A percentile compares a stretch with the other conserved stretches of the same genome.
Conservation (phyloP, 2,797 vertebrate genomes). For the Gouania willdenowi region DNA sequence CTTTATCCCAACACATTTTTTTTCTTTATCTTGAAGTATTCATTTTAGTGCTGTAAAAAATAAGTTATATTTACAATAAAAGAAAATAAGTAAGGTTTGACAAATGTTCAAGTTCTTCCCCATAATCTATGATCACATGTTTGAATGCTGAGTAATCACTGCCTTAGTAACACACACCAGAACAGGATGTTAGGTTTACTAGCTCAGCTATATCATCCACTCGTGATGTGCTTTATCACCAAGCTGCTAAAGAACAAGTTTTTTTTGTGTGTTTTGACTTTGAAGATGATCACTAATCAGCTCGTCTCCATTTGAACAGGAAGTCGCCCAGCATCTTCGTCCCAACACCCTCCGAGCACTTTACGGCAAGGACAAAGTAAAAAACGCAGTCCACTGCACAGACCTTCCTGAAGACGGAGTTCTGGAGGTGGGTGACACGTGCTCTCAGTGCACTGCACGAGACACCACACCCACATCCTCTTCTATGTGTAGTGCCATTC, state of each 20-base stretch:
- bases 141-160: conserved; percentile 66
- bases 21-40: too few relatives aligned
- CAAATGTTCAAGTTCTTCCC: too few relatives aligned
- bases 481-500: conserved; percentile 14
- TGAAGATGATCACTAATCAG: not conserved
- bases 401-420: conserved; percentile 88
- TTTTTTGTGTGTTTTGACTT: too few relatives aligned
- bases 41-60: too few relatives aligned
- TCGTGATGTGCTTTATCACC: too few relatives aligned
- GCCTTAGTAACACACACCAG: conserved; percentile 6
- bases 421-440: conserved; percentile 81
- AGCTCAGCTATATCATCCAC: not conserved
- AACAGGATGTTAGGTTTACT: conserved; percentile 28
- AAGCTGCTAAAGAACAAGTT: too few relatives aligned
- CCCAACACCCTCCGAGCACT: conserved; percentile 83
- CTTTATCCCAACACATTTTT: too few relatives aligned
- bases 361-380: conserved; percentile 87
- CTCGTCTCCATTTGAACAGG: conserved; percentile 68
- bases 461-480: not conserved
- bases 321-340: conserved; percentile 84
- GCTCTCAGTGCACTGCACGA: not conserved
- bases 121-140: conserved; percentile 51
- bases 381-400: conserved; percentile 90
- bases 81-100: too few relatives aligned
- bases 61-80: too few relatives aligned